Percentiles rank a stretch among this genome's conserved stretches.
Evolutionary conservation across 2,888 invertebrate species (phyloP).

Genomic region (Gastracanthus pulcherrimus): DNA sequence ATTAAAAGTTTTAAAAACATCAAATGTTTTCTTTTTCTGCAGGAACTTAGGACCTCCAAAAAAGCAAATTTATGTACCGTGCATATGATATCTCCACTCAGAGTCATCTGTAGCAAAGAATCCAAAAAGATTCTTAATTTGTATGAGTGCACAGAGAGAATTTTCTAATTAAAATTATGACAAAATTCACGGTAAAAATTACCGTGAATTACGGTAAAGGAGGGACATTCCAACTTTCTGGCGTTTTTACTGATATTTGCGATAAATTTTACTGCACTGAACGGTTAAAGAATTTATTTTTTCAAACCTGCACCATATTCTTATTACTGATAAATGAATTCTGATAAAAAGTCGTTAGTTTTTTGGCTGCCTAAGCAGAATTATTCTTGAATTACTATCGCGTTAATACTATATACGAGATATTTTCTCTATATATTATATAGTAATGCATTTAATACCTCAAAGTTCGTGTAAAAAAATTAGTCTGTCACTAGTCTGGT

Average conservation of each 20-base stretch:
- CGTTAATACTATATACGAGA: background rate
- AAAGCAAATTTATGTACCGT: background rate
- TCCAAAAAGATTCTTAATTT: too few species aligned
- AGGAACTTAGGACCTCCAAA: background rate
- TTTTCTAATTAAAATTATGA: too few species aligned
- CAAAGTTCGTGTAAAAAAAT: background rate
- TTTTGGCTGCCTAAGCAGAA: too few species aligned
- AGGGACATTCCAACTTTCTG: background rate
- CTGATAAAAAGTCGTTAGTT: background rate
- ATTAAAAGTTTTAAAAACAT: background rate
- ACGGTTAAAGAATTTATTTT: background rate
- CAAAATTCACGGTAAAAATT: too few species aligned
- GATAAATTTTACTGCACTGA: too few species aligned
- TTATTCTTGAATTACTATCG: background rate
- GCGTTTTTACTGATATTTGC: background rate
- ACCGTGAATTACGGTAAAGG: too few species aligned
- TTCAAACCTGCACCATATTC: background rate
- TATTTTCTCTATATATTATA: background rate
- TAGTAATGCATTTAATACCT: background rate
- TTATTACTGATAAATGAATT: background rate
- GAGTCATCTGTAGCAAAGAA: too few species aligned
- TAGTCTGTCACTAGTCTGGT: background rate
- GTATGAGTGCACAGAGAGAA: too few species aligned
- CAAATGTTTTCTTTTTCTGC: background rate
- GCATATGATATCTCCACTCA: background rate